Conservation (phyloP, 2,888 invertebrate genomes). For the Drosophila ezoana region DNA sequence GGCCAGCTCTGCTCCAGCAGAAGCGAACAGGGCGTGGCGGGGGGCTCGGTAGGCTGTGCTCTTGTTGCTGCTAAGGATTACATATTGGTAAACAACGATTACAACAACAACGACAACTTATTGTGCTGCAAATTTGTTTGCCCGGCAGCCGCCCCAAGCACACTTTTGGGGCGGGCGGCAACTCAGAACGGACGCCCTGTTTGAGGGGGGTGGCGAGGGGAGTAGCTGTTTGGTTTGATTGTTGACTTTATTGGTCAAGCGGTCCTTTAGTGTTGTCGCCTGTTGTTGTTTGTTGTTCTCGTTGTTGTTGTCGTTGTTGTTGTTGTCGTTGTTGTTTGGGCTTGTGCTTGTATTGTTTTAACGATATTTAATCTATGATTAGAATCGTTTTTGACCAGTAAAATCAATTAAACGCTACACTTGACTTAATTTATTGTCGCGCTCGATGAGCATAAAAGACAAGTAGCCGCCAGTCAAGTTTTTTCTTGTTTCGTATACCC, state of each 20-base stretch:
- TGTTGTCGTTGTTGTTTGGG: conserved; percentile 21
- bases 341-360: conserved; percentile 58
- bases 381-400: conserved; percentile 60
- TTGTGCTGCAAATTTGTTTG: conserved; percentile 76
- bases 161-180: background rate
- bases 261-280: conserved; percentile 41
- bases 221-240: conserved; percentile 73
- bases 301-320: conserved; percentile 5
- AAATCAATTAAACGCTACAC: conserved; percentile 78
- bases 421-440: conserved; percentile 79
- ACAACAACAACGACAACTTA: conserved; percentile 69
- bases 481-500: conserved; percentile 25
- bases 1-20: conserved; percentile 20
- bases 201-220: background rate
- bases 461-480: conserved; percentile 51
- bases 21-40: background rate
- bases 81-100: conserved; percentile 79
- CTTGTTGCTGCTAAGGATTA: conserved; percentile 77
- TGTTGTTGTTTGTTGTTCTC: conserved; percentile 13
- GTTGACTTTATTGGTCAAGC: conserved; percentile 79
- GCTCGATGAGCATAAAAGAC: conserved; percentile 48
- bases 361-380: conserved; percentile 80
- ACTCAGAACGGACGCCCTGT: background rate
- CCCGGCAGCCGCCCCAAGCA: conserved; percentile 35
- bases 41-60: conserved; percentile 4